Conservation (phyloP, 2,797 vertebrate species). For the Silurus aristotelis region DNA sequence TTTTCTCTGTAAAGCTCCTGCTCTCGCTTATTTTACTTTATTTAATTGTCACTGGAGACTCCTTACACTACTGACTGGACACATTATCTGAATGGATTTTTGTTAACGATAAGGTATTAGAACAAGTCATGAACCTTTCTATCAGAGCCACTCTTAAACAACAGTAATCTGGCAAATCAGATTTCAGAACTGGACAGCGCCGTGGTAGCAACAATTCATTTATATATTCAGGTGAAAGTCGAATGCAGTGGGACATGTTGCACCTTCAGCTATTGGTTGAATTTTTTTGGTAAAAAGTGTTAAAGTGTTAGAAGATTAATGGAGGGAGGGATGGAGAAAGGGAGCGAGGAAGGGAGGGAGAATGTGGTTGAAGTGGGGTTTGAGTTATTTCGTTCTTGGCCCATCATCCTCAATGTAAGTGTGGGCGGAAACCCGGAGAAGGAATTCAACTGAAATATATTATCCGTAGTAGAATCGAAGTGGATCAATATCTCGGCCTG, state of each 20-base stretch:
- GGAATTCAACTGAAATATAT: conserved; percentile 25
- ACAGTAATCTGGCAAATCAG: neutral
- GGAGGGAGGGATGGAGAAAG: neutral
- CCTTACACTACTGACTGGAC: neutral
- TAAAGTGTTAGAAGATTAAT: too few species aligned
- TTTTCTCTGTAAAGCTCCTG: neutral
- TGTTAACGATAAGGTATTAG: neutral
- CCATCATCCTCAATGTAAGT: neutral
- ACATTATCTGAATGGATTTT: neutral
- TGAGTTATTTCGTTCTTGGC: neutral
- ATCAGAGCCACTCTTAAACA: neutral
- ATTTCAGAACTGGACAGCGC: neutral
- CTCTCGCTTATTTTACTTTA: neutral
- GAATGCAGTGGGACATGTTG: neutral
- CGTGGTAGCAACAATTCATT: neutral
- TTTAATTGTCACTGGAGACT: neutral
- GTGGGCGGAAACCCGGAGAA: neutral
- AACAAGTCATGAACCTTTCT: neutral
- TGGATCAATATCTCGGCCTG: neutral
- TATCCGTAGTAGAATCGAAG: conserved; percentile 10
- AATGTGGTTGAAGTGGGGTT: neutral
- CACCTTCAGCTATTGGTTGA: neutral
- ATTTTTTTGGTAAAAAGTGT: neutral
- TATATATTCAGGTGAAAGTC: neutral
- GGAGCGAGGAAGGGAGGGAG: neutral